Percentiles rank a stretch among this genome's conserved stretches.
Evolutionary conservation across 2,888 invertebrate genomes (phyloP).

Genomic region (Lithophane socia): DNA sequence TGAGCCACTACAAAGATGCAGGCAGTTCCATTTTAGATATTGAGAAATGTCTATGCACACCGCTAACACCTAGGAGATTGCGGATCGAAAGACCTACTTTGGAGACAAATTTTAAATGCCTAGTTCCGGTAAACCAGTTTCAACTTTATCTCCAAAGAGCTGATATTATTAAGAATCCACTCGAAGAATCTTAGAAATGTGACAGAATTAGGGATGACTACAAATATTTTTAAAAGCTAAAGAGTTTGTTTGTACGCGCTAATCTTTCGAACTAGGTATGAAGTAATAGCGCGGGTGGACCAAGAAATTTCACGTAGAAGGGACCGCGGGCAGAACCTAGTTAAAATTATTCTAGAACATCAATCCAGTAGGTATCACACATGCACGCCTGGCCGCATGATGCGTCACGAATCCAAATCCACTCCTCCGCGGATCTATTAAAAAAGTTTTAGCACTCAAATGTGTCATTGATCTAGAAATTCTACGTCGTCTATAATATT

Average conservation of each 20-base stretch:
- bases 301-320: no score
- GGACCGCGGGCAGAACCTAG: no score
- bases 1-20: background rate
- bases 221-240: background rate
- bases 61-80: no score
- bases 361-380: conserved; percentile 12
- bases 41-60: background rate
- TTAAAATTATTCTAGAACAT: conserved; percentile 14
- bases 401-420: conserved; percentile 52
- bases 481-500: conserved; percentile 11
- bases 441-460: conserved; percentile 40
- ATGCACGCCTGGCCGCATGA: conserved; percentile 25
- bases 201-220: conserved; percentile 1
- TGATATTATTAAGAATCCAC: background rate
- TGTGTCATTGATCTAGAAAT: conserved; percentile 41
- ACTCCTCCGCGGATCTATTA: conserved; percentile 29
- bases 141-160: background rate
- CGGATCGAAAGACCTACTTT: background rate
- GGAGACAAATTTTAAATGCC: background rate
- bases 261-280: no score
- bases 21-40: background rate
- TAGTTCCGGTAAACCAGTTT: background rate
- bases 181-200: background rate
- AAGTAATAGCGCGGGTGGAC: no score
- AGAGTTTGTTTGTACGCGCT: no score